Percentiles rank a stretch among this genome's conserved stretches.
Conservation (phyloP, 2,797 vertebrate species). For the Chrysocyon brachyurus region DNA sequence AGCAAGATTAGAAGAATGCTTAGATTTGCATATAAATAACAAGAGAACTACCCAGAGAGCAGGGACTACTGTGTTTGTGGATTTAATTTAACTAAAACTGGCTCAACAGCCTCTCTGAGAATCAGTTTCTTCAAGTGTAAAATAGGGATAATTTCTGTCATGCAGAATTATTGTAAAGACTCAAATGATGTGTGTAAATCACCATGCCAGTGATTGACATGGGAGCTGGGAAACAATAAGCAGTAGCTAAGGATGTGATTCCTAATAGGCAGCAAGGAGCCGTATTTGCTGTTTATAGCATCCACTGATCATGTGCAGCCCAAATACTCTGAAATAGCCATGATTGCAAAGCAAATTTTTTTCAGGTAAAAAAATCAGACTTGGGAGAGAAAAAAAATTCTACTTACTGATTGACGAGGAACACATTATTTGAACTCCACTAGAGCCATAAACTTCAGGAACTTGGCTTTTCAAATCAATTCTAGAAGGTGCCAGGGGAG, state of each 20-base stretch:
- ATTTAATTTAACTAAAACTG: constrained; percentile 35
- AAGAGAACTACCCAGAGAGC: background rate
- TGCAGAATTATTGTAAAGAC: background rate
- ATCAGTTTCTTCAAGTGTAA: constrained; percentile 14
- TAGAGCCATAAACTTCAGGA: background rate
- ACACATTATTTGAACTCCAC: background rate
- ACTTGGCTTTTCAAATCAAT: background rate
- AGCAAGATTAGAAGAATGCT: background rate
- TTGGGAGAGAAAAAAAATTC: background rate
- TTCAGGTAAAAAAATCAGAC: background rate
- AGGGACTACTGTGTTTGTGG: background rate
- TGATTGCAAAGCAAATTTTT: background rate
- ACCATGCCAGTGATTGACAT: background rate
- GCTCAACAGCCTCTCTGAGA: background rate
- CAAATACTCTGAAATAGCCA: background rate
- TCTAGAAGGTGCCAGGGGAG: background rate
- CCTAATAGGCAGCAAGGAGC: background rate
- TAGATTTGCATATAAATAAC: constrained; percentile 11
- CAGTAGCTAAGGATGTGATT: background rate
- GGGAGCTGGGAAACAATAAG: background rate
- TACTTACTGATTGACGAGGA: background rate
- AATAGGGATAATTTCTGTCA: background rate
- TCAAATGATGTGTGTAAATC: background rate
- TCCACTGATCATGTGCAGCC: background rate
- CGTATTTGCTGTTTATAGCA: background rate